Evolutionary conservation across 2,113 vertebrate genomes (phyloP).

Genomic region (Smithornis capensis): DNA sequence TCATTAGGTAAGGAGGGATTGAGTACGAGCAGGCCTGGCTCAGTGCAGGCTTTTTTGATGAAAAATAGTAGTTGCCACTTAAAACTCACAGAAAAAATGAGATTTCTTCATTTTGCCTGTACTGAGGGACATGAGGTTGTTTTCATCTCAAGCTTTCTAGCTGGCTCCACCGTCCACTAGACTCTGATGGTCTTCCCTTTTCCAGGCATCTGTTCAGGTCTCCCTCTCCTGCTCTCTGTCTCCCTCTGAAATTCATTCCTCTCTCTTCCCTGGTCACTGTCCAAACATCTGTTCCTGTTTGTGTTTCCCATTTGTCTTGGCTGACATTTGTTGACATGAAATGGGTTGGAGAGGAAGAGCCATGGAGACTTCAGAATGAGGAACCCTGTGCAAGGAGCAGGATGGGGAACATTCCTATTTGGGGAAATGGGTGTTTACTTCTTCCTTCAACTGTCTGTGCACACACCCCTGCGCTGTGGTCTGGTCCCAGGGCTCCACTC

Average conservation of each 20-base stretch:
- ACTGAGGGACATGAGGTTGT: background rate
- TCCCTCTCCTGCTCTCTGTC: background rate
- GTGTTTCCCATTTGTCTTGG: background rate
- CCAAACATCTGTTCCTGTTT: background rate
- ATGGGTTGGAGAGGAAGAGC: background rate
- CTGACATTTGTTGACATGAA: background rate
- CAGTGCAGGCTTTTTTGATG: background rate
- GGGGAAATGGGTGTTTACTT: background rate
- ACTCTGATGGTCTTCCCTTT: background rate
- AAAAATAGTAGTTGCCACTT: background rate
- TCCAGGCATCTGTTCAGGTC: rapidly evolving
- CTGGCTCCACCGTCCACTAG: background rate
- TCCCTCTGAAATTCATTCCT: background rate
- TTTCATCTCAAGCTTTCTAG: background rate
- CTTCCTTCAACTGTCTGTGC: background rate
- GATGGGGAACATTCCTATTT: background rate
- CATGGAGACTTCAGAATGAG: background rate
- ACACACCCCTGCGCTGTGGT: background rate
- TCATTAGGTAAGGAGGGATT: background rate
- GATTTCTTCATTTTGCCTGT: background rate
- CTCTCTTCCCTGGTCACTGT: background rate
- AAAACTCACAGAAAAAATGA: background rate
- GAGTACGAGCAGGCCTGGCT: background rate
- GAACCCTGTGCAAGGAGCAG: background rate
- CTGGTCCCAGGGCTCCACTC: background rate